A percentile compares a stretch with the other conserved stretches of the same genome.
These are phyloP conservation scores for Dipodomys merriami DNA, from an alignment of 2,113 vertebrate species.

Conservation along the genomic window DNA sequence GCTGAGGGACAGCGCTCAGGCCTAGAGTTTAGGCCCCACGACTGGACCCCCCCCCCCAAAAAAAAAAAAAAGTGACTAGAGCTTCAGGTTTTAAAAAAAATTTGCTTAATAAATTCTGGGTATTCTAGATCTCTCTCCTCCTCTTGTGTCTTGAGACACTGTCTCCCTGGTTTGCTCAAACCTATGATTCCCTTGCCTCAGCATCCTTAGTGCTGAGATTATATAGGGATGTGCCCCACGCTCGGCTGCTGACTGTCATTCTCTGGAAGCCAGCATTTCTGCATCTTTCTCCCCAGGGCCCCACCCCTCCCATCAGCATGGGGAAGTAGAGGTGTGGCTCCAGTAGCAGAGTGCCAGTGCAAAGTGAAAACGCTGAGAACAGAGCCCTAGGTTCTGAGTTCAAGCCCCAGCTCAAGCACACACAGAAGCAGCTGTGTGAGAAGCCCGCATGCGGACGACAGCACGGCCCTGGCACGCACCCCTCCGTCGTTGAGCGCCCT, in stretches of 20 bases:
- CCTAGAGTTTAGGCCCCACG: too few relatives aligned
- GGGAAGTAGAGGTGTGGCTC: too few relatives aligned
- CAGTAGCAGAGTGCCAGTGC: too few relatives aligned
- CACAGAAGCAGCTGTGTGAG: neutral
- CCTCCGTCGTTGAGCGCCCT: constrained; percentile 94
- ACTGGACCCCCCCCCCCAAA: too few relatives aligned
- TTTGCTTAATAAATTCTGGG: neutral
- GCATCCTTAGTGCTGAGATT: neutral
- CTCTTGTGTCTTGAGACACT: neutral
- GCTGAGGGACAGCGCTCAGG: too few relatives aligned
- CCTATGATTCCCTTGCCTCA: neutral
- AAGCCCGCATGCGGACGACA: fast-evolving
- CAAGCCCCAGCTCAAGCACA: too few relatives aligned
- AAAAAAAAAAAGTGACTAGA: too few relatives aligned
- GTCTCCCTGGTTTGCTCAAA: neutral
- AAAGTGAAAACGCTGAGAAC: too few relatives aligned
- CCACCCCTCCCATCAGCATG: too few relatives aligned
- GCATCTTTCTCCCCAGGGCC: too few relatives aligned
- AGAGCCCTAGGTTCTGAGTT: too few relatives aligned
- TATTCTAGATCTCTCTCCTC: neutral
- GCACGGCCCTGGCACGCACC: constrained; percentile 85
- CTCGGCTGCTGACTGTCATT: neutral
- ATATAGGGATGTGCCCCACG: neutral
- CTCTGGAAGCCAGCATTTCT: neutral
- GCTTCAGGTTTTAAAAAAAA: too few relatives aligned